phyloP scores from a whole-genome alignment of 2,797 vertebrate species.

The Mus spretus region DNA sequence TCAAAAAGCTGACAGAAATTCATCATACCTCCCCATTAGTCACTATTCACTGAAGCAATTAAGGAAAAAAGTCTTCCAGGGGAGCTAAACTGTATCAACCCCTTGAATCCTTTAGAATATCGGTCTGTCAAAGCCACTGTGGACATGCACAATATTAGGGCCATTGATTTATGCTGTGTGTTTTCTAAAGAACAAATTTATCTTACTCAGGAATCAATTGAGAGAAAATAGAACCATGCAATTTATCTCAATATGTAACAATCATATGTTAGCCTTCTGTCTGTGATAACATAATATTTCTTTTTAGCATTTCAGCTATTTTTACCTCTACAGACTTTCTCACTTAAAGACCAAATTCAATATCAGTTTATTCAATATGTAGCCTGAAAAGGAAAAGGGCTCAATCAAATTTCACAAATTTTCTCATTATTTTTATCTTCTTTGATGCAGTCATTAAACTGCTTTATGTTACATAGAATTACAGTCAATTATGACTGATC shows the following conservation, averaged over 20 bases:
- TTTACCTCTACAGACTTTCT: slow-evolving; percentile 75
- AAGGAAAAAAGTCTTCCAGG: background rate
- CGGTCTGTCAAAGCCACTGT: background rate
- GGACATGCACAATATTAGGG: background rate
- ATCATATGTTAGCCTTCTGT: slow-evolving; percentile 18
- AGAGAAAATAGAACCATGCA: slow-evolving; percentile 52
- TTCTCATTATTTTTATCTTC: slow-evolving; percentile 17
- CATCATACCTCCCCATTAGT: background rate
- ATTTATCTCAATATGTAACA: slow-evolving; percentile 53
- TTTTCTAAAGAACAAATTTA: slow-evolving; percentile 65
- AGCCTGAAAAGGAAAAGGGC: slow-evolving; percentile 24
- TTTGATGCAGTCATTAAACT: slow-evolving; percentile 22
- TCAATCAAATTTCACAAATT: slow-evolving; percentile 26
- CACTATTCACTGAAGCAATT: background rate
- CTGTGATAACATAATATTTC: slow-evolving; percentile 1
- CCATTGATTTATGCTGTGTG: background rate
- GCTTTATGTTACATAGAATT: slow-evolving; percentile 10
- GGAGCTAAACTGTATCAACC: background rate
- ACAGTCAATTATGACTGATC: slow-evolving; percentile 34
- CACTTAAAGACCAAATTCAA: slow-evolving; percentile 74
- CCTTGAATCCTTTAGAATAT: slow-evolving; percentile 45
- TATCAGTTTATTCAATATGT: slow-evolving; percentile 73
- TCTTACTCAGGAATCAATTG: background rate
- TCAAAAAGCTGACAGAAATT: background rate
- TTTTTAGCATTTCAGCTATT: slow-evolving; percentile 70